A percentile compares a stretch with the other conserved stretches of the same genome.
These are phyloP conservation scores for Aphidius ervi DNA, from an alignment of 1,140 invertebrate genomes.

Conservation along the genomic window DNA sequence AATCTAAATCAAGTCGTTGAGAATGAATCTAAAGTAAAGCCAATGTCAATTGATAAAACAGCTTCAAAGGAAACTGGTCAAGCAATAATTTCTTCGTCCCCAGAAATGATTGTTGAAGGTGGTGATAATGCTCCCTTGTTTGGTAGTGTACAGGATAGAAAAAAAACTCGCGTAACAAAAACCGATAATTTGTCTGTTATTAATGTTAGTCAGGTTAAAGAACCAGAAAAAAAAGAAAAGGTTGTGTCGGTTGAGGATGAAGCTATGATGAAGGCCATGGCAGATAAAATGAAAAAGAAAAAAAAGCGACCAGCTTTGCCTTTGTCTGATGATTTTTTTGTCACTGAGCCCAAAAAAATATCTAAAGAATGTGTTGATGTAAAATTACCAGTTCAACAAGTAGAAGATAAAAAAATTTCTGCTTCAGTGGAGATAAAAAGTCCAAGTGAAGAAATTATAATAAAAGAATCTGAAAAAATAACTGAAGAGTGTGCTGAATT, in stretches of 20 bases:
- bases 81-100: neutral
- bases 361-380: no score
- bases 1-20: slow-evolving; percentile 8
- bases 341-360: no score
- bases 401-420: no score
- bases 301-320: slow-evolving; percentile 2
- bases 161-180: slow-evolving; percentile 23
- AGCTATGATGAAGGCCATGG: slow-evolving; percentile 23
- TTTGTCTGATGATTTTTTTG: no score
- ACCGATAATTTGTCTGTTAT: slow-evolving; percentile 2
- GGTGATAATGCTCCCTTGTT: slow-evolving; percentile 39
- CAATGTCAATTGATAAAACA: no score
- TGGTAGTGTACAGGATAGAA: slow-evolving; percentile 44
- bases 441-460: no score
- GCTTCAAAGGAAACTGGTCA: no score
- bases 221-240: slow-evolving; percentile 3
- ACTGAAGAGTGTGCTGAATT: no score
- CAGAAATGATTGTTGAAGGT: slow-evolving; percentile 23
- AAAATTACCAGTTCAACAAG: no score
- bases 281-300: slow-evolving; percentile 25
- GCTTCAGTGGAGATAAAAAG: no score
- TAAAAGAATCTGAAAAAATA: no score
- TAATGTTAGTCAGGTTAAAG: neutral
- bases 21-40: neutral
- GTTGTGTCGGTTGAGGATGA: slow-evolving; percentile 18